phyloP scores from a whole-genome alignment of 2,888 invertebrate species.

The Andrena fulva region DNA sequence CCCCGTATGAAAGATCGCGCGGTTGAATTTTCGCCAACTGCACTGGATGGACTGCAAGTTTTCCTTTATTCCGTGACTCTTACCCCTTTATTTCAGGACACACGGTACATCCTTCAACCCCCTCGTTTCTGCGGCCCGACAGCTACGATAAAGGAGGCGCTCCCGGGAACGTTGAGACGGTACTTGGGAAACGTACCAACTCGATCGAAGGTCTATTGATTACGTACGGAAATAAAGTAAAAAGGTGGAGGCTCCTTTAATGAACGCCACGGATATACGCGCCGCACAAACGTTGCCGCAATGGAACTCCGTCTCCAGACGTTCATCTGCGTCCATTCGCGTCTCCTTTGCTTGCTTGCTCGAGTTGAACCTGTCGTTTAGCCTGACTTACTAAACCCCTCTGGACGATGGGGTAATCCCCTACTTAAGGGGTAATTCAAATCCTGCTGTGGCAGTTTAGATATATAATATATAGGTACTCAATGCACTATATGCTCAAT shows the following conservation, averaged over 20 bases:
- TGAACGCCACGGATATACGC: constrained; percentile 40
- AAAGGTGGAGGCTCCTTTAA: constrained; percentile 61
- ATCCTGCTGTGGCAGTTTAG: not conserved
- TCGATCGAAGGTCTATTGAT: constrained; percentile 72
- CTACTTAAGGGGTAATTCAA: not conserved
- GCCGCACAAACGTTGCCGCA: constrained; percentile 19
- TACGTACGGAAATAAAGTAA: constrained; percentile 71
- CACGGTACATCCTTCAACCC: not conserved
- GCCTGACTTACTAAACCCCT: not conserved
- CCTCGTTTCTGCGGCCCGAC: constrained; percentile 22
- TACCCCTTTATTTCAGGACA: not conserved
- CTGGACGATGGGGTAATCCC: not conserved
- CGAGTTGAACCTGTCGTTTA: not conserved
- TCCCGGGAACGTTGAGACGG: constrained; percentile 50
- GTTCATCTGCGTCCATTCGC: not conserved
- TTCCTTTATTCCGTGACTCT: not conserved
- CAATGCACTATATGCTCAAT: no score
- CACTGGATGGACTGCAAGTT: no score
- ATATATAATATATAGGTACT: no score
- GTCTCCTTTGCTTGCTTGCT: no score
- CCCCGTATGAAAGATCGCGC: no score
- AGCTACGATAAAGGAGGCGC: constrained; percentile 52
- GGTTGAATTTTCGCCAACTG: no score
- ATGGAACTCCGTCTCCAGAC: constrained; percentile 10
- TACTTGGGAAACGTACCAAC: constrained; percentile 69